Evolutionary conservation across 1,140 invertebrate genomes (phyloP).

Genomic region (Drosophila kanapiae): DNA sequence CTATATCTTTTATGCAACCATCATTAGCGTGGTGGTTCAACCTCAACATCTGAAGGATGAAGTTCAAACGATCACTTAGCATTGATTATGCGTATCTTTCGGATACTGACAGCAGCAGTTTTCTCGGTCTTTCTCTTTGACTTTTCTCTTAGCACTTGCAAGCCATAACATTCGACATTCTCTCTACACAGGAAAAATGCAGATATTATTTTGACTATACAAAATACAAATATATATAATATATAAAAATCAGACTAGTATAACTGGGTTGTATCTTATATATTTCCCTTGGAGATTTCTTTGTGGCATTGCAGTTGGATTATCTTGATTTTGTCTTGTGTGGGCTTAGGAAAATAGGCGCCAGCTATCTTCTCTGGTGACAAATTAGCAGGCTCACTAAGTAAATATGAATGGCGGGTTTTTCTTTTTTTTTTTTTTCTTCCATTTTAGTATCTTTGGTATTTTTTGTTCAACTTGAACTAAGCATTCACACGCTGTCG

Average conservation of each 20-base stretch:
- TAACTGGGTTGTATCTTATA: too few relatives aligned
- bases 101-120: neutral
- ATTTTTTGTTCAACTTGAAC: constrained; percentile 41
- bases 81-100: constrained; percentile 26
- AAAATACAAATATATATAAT: too few relatives aligned
- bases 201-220: too few relatives aligned
- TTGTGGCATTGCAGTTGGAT: too few relatives aligned
- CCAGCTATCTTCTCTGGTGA: constrained; percentile 10
- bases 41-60: constrained; percentile 9
- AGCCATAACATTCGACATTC: neutral
- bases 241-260: too few relatives aligned
- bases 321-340: neutral
- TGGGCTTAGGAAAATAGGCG: neutral
- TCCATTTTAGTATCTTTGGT: constrained; percentile 3
- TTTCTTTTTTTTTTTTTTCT: constrained; percentile 6
- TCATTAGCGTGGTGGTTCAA: constrained; percentile 18
- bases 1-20: constrained; percentile 8
- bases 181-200: neutral
- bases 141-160: constrained; percentile 21
- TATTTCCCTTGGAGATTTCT: too few relatives aligned
- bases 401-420: constrained; percentile 33
- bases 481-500: constrained; percentile 79
- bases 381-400: constrained; percentile 36
- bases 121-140: constrained; percentile 37
- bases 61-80: constrained; percentile 42